These are phyloP conservation scores for Lepidothrix coronata DNA, from an alignment of 2,113 vertebrate species.

Conservation along the genomic window DNA sequence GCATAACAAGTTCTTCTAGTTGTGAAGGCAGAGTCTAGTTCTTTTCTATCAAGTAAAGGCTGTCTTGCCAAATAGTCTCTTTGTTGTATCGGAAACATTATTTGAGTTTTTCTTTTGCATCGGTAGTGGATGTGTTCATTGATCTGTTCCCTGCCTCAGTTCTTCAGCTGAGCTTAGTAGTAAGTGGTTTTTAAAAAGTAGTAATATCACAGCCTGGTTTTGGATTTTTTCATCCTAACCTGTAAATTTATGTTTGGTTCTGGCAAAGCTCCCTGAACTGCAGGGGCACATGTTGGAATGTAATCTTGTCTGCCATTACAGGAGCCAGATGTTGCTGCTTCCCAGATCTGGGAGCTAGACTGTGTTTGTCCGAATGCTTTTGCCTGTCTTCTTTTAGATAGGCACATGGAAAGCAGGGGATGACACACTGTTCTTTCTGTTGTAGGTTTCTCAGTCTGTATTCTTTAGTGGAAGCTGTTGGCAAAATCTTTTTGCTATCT, in stretches of 20 bases:
- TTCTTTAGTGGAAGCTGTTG: not conserved
- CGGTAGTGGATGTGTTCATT: not conserved
- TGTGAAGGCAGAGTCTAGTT: slow-evolving; percentile 24
- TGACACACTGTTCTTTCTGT: not conserved
- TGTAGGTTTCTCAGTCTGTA: not conserved
- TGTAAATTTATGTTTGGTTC: not conserved
- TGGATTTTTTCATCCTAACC: not conserved
- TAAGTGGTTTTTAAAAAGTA: not conserved
- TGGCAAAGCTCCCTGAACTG: not conserved
- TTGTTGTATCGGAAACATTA: not conserved
- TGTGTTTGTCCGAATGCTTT: not conserved
- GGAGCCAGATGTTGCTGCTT: not conserved
- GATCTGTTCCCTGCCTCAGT: not conserved
- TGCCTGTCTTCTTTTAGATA: not conserved
- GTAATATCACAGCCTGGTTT: not conserved
- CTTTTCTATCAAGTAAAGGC: slow-evolving; percentile 3
- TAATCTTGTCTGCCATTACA: not conserved
- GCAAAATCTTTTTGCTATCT: not conserved
- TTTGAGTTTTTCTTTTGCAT: not conserved
- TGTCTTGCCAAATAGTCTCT: not conserved
- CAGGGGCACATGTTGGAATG: not conserved
- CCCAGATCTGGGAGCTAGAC: not conserved
- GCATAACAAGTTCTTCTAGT: slow-evolving; percentile 52
- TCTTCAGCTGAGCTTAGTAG: not conserved
- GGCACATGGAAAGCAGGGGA: not conserved